Base-by-base conservation (phyloP, 2,888 invertebrate genomes). In the Ophion slaviceki region DNA sequence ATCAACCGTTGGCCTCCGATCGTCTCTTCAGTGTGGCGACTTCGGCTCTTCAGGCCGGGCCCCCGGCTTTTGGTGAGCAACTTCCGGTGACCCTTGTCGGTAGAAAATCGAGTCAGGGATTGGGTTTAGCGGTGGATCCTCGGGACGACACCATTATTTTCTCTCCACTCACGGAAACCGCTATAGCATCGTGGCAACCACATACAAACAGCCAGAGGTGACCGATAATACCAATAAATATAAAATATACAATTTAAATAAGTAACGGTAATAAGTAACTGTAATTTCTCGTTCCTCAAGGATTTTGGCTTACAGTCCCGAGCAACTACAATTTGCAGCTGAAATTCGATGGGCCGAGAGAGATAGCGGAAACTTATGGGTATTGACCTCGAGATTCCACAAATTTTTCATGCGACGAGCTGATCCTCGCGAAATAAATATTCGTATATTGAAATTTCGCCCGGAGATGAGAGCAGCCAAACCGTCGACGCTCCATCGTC, bases 61-160 rank as follows among this genome's bases (percentile, higher is more conserved):
- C 97, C 0, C 95, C 96, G 1, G 95, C 96, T 0, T 96, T 96
- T 88, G 96, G 96, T 59, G 95, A 96, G 67, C 96, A 96, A 87
- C 93, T 98, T 76, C 97, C 97, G 0, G 96, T 98, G 0, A 96
- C 96, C 86, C 94, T 97, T 68, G 97, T 97, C 17, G 98, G 98
- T 0, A 96, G 96, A 90, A 98, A 98, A 93, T 97, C 97, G 0
- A 98, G 98, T 0, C 97, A 97, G 93, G 97, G 98, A 5, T 95
- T 98, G 8, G 97, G 97, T 0, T 91, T 98, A 28, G 95, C 96
- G 0, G 95, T 97, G 0, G 96, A 97, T 87, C 96, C 96, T 0
- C 94, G 95, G 0, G 97, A 97, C 88, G 96, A 97, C 85, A 96
- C 96, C 59, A 95, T 98, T 80, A 95, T 96, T 88, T 98, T 98